These are phyloP conservation scores for Lanistes nyassanus DNA, from an alignment of 1,140 invertebrate species.

Conservation along the genomic window DNA sequence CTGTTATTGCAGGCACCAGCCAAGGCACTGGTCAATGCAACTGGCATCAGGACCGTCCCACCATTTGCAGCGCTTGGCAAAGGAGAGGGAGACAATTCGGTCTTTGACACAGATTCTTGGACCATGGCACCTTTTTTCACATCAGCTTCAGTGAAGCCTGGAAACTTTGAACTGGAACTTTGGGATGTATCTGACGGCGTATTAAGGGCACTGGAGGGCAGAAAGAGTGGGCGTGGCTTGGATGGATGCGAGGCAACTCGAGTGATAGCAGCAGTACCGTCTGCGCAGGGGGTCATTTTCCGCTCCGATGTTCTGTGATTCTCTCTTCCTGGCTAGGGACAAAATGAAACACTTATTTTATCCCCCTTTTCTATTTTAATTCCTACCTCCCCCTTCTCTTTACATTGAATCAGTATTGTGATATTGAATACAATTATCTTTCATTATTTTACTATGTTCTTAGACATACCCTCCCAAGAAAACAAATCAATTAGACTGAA, in stretches of 20 bases:
- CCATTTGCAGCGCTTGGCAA: neutral
- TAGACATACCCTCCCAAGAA: too few species aligned
- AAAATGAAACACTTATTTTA: neutral
- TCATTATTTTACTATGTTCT: too few species aligned
- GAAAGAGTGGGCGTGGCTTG: slow-evolving; percentile 17
- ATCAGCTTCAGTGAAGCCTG: slow-evolving; percentile 32
- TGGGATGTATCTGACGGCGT: slow-evolving; percentile 27
- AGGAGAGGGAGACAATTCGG: neutral
- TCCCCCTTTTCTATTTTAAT: too few species aligned
- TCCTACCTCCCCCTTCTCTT: too few species aligned
- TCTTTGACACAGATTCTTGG: neutral
- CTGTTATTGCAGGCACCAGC: neutral
- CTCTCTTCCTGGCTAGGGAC: neutral
- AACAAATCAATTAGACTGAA: too few species aligned
- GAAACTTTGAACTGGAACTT: slow-evolving; percentile 25
- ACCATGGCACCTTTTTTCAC: slow-evolving; percentile 16
- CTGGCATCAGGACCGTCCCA: neutral
- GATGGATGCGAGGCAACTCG: neutral
- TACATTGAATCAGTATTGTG: too few species aligned
- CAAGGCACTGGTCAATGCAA: neutral
- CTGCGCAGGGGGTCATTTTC: neutral
- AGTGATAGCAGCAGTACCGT: neutral
- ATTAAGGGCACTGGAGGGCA: slow-evolving; percentile 16
- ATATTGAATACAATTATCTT: too few species aligned
- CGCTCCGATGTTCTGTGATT: neutral